Evolutionary conservation across 1,140 invertebrate species (phyloP), one percentile per base, ranked within the genome.

Genomic region (Brachionus koreanus): DNA sequence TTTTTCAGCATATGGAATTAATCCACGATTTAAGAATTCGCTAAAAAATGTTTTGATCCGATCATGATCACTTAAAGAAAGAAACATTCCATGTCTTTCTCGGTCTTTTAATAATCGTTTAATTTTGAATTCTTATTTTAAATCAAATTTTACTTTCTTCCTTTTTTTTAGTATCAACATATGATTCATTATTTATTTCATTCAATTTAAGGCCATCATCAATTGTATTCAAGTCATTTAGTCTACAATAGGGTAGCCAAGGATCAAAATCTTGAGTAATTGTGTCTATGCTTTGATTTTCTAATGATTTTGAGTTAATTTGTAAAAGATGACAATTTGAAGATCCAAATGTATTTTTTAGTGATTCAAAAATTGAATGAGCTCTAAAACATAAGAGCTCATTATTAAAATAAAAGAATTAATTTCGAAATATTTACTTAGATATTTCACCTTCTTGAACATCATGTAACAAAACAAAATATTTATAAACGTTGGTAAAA

Each of bases 381-480:
- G 94, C 93, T 86, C 94, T 95, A 86, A 90, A 85, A 84, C 84
- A 83, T 83, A 84, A 83, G 84, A 85, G 84, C 76, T 65, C 43
- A 16, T n/a, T 46, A 83, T 29, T 4, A 81, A 83, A 77, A 79
- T 83, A 13, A 12, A 77, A 23, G 25, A 61, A 9, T 77, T 13
- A 19, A 25, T 3, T 16, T 57, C 12, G 74, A 75, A 87, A 86
- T 57, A 2, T n/a, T 87, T 89, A 92, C 92, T 91, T 92, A 43
- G 89, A 82, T 76, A 88, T 85, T 87, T 93, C 91, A 84, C 91
- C 91, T 84, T 91, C 90, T n/a, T 89, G 83, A n/a, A 91, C 90
- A 89, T 97, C 95, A 89, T 97, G 94, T 63, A 98, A 85, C 49
- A 98, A 90, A 82, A 98, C 92, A 89, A 95, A 97, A 88, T 94